Evolutionary conservation across 1,140 invertebrate genomes (phyloP).

Genomic region (Trichomalopsis sarcophagae): DNA sequence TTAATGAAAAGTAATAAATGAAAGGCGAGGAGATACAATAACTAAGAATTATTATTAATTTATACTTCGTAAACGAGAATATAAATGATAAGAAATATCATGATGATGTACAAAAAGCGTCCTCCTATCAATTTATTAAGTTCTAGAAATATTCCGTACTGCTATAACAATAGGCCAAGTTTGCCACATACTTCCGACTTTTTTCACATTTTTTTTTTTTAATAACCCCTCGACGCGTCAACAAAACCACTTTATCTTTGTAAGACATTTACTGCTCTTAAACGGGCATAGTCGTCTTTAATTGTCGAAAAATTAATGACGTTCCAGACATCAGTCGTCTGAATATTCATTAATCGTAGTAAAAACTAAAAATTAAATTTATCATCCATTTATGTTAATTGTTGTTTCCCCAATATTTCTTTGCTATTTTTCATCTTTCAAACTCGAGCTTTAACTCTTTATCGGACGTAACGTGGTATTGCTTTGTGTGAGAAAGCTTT

Average conservation of each 20-base stretch:
- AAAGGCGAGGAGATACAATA: constrained; percentile 34
- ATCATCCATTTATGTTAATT: constrained; percentile 39
- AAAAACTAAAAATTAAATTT: constrained; percentile 51
- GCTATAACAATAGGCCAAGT: constrained; percentile 52
- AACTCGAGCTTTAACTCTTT: constrained; percentile 38
- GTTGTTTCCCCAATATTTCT: constrained; percentile 34
- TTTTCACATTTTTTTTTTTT: constrained; percentile 35
- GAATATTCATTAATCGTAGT: constrained; percentile 51
- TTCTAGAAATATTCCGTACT: constrained; percentile 48
- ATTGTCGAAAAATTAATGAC: constrained; percentile 53
- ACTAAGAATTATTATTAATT: constrained; percentile 42
- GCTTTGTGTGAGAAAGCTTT: constrained; percentile 41
- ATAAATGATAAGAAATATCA: constrained; percentile 46
- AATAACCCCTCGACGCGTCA: constrained; percentile 27
- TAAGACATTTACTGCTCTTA: constrained; percentile 54
- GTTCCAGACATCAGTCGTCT: constrained; percentile 48
- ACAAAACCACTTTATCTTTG: constrained; percentile 48
- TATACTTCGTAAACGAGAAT: constrained; percentile 38
- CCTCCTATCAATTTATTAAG: constrained; percentile 45
- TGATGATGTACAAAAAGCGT: constrained; percentile 42
- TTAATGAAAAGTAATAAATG: constrained; percentile 46
- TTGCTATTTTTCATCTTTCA: constrained; percentile 21
- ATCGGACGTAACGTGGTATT: constrained; percentile 49
- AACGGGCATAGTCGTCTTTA: constrained; percentile 51
- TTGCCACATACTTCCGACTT: constrained; percentile 47